Evolutionary conservation across 2,888 invertebrate species (phyloP), one percentile per base, ranked within the genome.

Genomic region (Yponomeuta evonymella): DNA sequence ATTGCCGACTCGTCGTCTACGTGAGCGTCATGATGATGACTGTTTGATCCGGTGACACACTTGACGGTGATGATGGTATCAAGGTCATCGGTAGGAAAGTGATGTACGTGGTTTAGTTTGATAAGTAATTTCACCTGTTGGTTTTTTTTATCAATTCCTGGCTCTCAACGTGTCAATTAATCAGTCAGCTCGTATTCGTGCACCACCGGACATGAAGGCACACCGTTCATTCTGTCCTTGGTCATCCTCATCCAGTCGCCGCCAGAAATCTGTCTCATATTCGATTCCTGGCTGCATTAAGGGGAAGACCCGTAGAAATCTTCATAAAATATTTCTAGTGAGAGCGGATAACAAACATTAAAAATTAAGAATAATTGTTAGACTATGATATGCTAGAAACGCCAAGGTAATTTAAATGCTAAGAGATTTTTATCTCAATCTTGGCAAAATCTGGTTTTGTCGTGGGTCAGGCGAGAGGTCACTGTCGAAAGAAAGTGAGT

Each of bases 81-180:
- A 67, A 67, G 67, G 67, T 67, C 67, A 67, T 43, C 33, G 67
- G 23, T 43, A 67, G 36, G 67, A 67, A 67, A 67, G 67, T 67
- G 43, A 43, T 23, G 67, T 43, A 43, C 67, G 67, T 67, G 67
- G n/a, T 43, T 30, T 36, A 33, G 30, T 66, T 66, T 67, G 23
- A 23, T 43, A 48, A 43, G 12, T n/a, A 67, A 15, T 30, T 11
- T 65, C 43, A 65, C 33, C 65, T 48, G 48, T 67, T 67, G 43
- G 33, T n/a, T 6, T 67, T 43, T 66, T 11, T 67, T 23, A 4
- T 67, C 67, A 12, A 43, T 67, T 67, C 23, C 48, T 23, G 12
- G 2, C 43, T 48, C n/a, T 67, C 9, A 23, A 23, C 23, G 23
- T 23, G 23, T 23, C 23, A n/a, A 4, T 67, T 9, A 9, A 23